Percentiles rank a stretch among this genome's conserved stretches.
phyloP scores from a whole-genome alignment of 1,140 invertebrate genomes.

The Phocides pigmalion region DNA sequence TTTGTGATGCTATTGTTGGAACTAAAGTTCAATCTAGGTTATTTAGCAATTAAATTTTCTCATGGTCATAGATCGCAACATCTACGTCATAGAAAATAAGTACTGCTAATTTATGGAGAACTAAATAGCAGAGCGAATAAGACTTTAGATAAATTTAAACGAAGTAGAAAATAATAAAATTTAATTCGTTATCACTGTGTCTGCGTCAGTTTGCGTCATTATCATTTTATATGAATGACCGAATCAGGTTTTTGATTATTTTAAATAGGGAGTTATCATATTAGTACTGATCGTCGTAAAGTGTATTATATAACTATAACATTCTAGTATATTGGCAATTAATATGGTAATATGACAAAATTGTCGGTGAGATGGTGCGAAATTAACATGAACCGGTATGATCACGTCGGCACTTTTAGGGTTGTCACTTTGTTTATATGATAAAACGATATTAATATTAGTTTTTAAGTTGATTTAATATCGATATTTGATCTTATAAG shows the following conservation, averaged over 20 bases:
- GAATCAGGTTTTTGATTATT: conserved; percentile 7
- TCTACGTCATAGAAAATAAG: too few relatives aligned
- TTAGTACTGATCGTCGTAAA: conserved; percentile 1
- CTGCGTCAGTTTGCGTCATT: neutral
- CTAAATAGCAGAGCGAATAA: too few relatives aligned
- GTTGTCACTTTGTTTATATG: neutral
- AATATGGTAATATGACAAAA: conserved; percentile 45
- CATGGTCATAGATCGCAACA: too few relatives aligned
- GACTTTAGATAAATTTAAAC: too few relatives aligned
- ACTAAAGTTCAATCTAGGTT: too few relatives aligned
- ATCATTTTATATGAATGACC: neutral
- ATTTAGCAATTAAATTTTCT: too few relatives aligned
- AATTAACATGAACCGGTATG: conserved; percentile 11
- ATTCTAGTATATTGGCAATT: conserved; percentile 45
- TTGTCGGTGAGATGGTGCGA: conserved; percentile 36
- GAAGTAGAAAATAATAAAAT: neutral
- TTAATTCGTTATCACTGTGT: neutral
- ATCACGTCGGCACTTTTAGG: neutral
- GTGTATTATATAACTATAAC: conserved; percentile 33
- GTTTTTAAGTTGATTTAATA: too few relatives aligned
- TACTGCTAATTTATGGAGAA: too few relatives aligned
- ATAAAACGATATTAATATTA: too few relatives aligned
- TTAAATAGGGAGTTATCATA: conserved; percentile 12
- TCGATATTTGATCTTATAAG: too few relatives aligned
- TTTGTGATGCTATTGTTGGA: too few relatives aligned